Conservation (phyloP, 2,113 vertebrate genomes). For the Sinocyclocheilus rhinocerous region DNA sequence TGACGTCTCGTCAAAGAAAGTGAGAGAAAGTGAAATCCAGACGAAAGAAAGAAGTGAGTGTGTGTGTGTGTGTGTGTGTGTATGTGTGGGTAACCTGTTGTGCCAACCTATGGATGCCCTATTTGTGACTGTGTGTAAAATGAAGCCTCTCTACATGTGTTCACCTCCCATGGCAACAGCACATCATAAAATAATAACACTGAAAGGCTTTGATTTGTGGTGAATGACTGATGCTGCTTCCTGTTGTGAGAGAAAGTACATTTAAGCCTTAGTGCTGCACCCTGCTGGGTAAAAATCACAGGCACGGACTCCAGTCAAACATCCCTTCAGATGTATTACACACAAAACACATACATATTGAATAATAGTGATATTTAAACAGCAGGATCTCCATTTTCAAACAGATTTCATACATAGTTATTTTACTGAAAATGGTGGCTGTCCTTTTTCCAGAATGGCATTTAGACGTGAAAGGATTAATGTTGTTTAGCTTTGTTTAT, state of each 20-base stretch:
- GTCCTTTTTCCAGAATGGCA: slow-evolving; percentile 18
- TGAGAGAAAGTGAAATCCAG: not conserved
- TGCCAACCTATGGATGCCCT: slow-evolving; percentile 2
- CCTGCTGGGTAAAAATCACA: slow-evolving; percentile 25
- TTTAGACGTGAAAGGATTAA: not conserved
- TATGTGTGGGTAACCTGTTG: not conserved
- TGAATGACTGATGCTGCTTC: slow-evolving; percentile 47
- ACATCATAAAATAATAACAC: slow-evolving; percentile 45
- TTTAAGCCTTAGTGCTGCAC: slow-evolving; percentile 44
- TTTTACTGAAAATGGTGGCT: slow-evolving; percentile 39
- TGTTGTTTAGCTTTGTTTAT: not conserved
- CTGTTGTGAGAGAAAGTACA: slow-evolving; percentile 39
- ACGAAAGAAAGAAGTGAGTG: not conserved
- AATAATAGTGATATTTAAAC: slow-evolving; percentile 24
- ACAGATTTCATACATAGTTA: slow-evolving; percentile 20
- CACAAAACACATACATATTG: slow-evolving; percentile 6
- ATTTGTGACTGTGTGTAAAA: slow-evolving; percentile 31
- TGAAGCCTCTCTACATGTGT: slow-evolving; percentile 1
- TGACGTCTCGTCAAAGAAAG: not conserved
- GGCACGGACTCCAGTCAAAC: slow-evolving; percentile 21
- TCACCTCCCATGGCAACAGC: slow-evolving; percentile 6
- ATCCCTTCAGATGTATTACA: slow-evolving; percentile 14
- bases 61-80: no score
- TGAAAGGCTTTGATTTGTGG: slow-evolving; percentile 37
- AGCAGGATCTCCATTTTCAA: slow-evolving; percentile 11